Percentiles rank a stretch among this genome's conserved stretches.
Conservation (phyloP, 2,888 invertebrate species). For the Drosophila meridionalis region DNA sequence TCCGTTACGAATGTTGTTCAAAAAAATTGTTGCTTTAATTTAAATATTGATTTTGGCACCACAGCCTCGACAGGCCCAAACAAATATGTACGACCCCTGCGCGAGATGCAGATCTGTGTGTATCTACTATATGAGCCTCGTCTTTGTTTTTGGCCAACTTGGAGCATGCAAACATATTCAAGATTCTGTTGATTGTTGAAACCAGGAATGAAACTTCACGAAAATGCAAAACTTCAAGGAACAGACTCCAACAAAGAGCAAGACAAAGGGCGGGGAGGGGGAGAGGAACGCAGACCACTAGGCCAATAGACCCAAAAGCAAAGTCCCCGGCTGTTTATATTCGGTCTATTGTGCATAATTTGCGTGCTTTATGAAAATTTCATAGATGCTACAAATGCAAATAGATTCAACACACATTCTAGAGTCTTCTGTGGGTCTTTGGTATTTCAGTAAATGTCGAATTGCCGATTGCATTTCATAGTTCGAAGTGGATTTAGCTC, state of each 20-base stretch:
- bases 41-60: conserved; percentile 72
- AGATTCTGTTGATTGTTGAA: conserved; percentile 49
- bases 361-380: conserved; percentile 62
- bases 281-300: neutral
- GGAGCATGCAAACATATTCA: conserved; percentile 31
- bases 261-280: neutral
- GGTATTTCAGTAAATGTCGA: conserved; percentile 1
- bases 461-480: conserved; percentile 11
- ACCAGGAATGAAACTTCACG: conserved; percentile 6
- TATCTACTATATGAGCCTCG: conserved; percentile 14
- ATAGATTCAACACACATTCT: conserved; percentile 37
- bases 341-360: conserved; percentile 64
- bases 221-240: conserved; percentile 10
- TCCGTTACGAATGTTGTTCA: conserved; percentile 13
- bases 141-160: conserved; percentile 41
- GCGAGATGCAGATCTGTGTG: conserved; percentile 32
- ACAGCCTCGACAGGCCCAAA: conserved; percentile 17
- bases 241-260: neutral
- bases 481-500: neutral
- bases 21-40: conserved; percentile 64
- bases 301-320: conserved; percentile 7
- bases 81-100: conserved; percentile 57
- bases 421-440: neutral
- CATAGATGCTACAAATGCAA: conserved; percentile 58
- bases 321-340: conserved; percentile 16